These are phyloP conservation scores for Galeruca laticollis DNA, from an alignment of 2,888 invertebrate genomes.

Conservation along the genomic window DNA sequence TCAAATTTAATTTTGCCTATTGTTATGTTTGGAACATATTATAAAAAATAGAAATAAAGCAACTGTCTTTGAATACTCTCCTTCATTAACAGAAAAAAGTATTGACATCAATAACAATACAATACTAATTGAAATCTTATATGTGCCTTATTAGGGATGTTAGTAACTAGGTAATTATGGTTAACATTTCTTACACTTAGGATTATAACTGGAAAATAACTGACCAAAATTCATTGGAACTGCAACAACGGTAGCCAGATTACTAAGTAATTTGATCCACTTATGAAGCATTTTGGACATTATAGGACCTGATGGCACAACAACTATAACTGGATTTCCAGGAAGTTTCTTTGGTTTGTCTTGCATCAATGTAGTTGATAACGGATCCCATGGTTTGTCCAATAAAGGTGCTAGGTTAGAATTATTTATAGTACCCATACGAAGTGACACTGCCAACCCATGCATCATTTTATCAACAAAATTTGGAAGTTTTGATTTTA, in stretches of 20 bases:
- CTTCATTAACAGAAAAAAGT: too few species aligned
- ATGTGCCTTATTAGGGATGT: background rate
- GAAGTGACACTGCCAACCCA: conserved; percentile 67
- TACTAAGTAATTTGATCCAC: conserved; percentile 77
- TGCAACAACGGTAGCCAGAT: conserved; percentile 77
- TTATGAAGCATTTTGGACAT: conserved; percentile 73
- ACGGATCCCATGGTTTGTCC: conserved; percentile 82
- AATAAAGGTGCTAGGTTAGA: conserved; percentile 76
- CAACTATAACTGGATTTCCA: conserved; percentile 76
- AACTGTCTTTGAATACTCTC: too few species aligned
- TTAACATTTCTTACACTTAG: conserved; percentile 25
- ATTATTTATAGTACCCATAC: conserved; percentile 69
- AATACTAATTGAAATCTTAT: background rate
- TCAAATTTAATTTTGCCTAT: too few species aligned
- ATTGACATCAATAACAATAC: background rate
- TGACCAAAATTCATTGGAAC: conserved; percentile 70
- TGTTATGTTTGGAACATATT: too few species aligned
- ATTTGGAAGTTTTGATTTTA: conserved; percentile 77
- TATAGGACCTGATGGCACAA: conserved; percentile 72
- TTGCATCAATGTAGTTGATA: conserved; percentile 70
- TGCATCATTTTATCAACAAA: conserved; percentile 81
- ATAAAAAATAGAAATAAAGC: too few species aligned
- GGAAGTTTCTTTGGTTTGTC: conserved; percentile 79
- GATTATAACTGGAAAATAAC: conserved; percentile 36
- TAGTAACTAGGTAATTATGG: background rate